Base-by-base conservation (phyloP, 2,113 vertebrate genomes). In the Macrotus californicus region DNA sequence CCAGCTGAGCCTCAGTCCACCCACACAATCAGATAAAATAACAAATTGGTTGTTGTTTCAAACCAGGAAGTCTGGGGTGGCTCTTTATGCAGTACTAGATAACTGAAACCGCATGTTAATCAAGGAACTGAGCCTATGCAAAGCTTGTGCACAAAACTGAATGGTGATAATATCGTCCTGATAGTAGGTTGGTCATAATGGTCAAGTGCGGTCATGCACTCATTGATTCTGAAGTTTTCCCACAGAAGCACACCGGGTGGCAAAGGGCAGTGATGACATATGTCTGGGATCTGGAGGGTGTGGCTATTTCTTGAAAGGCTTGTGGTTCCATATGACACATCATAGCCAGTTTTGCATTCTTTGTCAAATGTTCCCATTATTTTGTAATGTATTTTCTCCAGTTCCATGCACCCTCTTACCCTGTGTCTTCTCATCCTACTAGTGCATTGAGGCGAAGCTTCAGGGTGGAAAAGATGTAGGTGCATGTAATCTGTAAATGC, bases 1-100 rank as follows among this genome's bases (percentile, higher is more conserved):
- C 72, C 90, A 94, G 85, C 72, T 96, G 93, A 95, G 67, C 59
- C 61, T 73, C 54, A 6, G 34, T 50, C 52, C 36, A 69, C 67
- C 34, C 31, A 72, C 3, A n/a, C 1, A 39, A 39, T 61, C 29
- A 31, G 77, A 39, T 81, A n/a, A 93, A 75, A 75, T 83, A 94
- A 93, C 85, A 89, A 85, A 69, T 69, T 85, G 75, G 59, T 67
- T 61, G 22, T 56, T 76, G 18, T 93, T 87, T 87, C 70, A 77
- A 69, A 70, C 22, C 76, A 81, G 7, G 26, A 10, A 70, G 14
- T 77, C 92, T 59, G 52, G n/a, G 59, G 9, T 83, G 59, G 41
- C 43, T 67, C 87, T 46, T 67, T 91, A 85, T 7, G 0, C 5
- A 70, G 59, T 31, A 31, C 50, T 48, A 72, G 81, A 67, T 87